A percentile compares a stretch with the other conserved stretches of the same genome.
Evolutionary conservation across 2,888 invertebrate genomes (phyloP).

Genomic region (Frankliniella intonsa): DNA sequence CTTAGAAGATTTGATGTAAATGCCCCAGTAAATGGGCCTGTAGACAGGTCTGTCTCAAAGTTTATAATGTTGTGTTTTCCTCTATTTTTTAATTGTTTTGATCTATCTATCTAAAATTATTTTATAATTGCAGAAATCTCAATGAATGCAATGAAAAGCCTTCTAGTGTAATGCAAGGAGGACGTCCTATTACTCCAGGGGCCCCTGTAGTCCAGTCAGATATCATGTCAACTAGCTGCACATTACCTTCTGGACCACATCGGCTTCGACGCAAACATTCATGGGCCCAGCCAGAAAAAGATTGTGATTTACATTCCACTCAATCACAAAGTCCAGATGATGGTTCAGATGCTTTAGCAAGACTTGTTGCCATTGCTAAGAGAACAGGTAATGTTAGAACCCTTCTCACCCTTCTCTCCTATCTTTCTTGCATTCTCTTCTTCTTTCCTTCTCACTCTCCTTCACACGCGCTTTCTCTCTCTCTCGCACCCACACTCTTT

Average conservation of each 20-base stretch:
- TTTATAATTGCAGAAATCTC: constrained; percentile 39
- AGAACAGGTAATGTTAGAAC: constrained; percentile 57
- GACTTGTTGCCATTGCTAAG: constrained; percentile 81
- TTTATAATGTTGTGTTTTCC: constrained; percentile 30
- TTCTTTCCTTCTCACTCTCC: too few relatives aligned
- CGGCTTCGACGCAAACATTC: constrained; percentile 72
- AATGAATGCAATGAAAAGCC: not conserved
- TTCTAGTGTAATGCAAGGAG: not conserved
- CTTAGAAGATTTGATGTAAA: constrained; percentile 60
- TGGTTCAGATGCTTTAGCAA: constrained; percentile 42
- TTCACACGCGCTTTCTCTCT: too few relatives aligned
- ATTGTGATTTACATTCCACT: not conserved
- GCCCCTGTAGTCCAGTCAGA: constrained; percentile 49
- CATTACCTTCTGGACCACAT: constrained; percentile 60
- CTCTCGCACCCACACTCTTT: too few relatives aligned
- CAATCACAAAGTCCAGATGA: not conserved
- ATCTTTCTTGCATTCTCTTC: too few relatives aligned
- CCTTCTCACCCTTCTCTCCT: too few relatives aligned
- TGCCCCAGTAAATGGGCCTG: constrained; percentile 43
- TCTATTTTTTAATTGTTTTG: not conserved
- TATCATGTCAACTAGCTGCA: constrained; percentile 74
- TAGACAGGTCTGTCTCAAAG: constrained; percentile 33
- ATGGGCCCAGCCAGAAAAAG: constrained; percentile 42
- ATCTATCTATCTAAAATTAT: constrained; percentile 32
- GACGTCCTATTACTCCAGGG: not conserved